Conservation (phyloP, 2,888 invertebrate species). For the Parelbella ahira region DNA sequence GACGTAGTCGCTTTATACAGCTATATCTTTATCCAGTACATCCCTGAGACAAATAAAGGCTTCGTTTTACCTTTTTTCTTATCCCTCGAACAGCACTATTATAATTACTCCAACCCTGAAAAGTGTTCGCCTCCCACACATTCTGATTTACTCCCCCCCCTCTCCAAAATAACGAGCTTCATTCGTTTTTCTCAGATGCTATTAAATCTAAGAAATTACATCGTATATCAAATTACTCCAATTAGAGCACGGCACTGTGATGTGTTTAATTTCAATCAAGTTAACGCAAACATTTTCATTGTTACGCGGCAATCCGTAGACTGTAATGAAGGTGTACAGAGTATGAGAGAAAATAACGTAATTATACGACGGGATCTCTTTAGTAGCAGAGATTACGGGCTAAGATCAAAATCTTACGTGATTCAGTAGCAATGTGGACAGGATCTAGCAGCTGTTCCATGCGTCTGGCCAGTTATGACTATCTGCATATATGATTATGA, state of each 20-base stretch:
- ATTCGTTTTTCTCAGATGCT: constrained; percentile 19
- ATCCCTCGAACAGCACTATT: constrained; percentile 5
- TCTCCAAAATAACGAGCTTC: constrained; percentile 13
- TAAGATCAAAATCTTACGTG: too few species aligned
- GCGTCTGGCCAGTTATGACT: too few species aligned
- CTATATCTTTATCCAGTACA: background rate
- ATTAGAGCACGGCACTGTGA: constrained; percentile 43
- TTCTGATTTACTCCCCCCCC: constrained; percentile 9
- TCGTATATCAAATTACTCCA: constrained; percentile 51
- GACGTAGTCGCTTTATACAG: too few species aligned
- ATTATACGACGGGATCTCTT: too few species aligned
- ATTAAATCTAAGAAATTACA: constrained; percentile 24
- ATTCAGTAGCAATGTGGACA: too few species aligned
- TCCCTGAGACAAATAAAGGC: too few species aligned
- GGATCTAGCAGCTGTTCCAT: too few species aligned
- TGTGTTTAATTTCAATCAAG: constrained; percentile 29
- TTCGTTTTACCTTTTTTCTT: background rate
- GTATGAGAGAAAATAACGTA: background rate
- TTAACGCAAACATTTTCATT: constrained; percentile 29
- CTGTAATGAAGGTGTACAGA: constrained; percentile 4
- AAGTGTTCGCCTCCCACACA: background rate
- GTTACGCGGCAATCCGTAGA: constrained; percentile 17
- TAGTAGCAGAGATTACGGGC: too few species aligned
- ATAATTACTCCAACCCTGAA: constrained; percentile 9
- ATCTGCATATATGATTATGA: too few species aligned